phyloP scores from a whole-genome alignment of 2,113 vertebrate species.

The Epinephelus moara region DNA sequence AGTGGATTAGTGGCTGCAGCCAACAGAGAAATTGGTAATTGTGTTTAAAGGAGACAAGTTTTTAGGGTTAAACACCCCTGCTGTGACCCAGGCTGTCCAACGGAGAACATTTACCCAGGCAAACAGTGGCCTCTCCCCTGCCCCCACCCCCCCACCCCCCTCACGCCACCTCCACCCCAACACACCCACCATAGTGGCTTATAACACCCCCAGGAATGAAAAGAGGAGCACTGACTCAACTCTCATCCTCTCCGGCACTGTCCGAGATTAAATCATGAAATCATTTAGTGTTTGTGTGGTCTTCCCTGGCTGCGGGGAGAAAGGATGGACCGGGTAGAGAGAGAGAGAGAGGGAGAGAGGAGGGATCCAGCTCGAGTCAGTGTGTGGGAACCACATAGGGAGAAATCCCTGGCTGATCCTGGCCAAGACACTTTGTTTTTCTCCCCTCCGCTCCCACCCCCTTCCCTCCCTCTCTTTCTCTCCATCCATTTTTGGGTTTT shows the following conservation, averaged over 20 bases:
- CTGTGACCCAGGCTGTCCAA: slow-evolving; percentile 64
- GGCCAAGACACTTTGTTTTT: slow-evolving; percentile 83
- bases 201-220: slow-evolving; percentile 35
- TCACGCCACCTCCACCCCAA: slow-evolving; percentile 5
- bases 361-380: slow-evolving; percentile 84
- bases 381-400: slow-evolving; percentile 97
- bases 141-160: neutral
- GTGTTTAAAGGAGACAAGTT: slow-evolving; percentile 54
- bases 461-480: slow-evolving; percentile 74
- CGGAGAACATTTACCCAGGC: slow-evolving; percentile 72
- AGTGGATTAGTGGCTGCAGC: slow-evolving; percentile 54
- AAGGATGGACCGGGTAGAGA: slow-evolving; percentile 57
- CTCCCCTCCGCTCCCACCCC: slow-evolving; percentile 69
- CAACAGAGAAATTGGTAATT: slow-evolving; percentile 59
- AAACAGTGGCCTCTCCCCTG: slow-evolving; percentile 62
- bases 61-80: slow-evolving; percentile 68
- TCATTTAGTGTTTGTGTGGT: slow-evolving; percentile 95
- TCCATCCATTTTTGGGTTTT: slow-evolving; percentile 89
- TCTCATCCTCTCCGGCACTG: slow-evolving; percentile 59
- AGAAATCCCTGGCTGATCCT: slow-evolving; percentile 91
- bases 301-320: slow-evolving; percentile 77
- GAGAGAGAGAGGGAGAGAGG: slow-evolving; percentile 54
- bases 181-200: slow-evolving; percentile 46
- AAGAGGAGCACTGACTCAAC: slow-evolving; percentile 55
- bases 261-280: slow-evolving; percentile 72